phyloP scores from a whole-genome alignment of 2,113 vertebrate species.

The Antechinus flavipes region DNA sequence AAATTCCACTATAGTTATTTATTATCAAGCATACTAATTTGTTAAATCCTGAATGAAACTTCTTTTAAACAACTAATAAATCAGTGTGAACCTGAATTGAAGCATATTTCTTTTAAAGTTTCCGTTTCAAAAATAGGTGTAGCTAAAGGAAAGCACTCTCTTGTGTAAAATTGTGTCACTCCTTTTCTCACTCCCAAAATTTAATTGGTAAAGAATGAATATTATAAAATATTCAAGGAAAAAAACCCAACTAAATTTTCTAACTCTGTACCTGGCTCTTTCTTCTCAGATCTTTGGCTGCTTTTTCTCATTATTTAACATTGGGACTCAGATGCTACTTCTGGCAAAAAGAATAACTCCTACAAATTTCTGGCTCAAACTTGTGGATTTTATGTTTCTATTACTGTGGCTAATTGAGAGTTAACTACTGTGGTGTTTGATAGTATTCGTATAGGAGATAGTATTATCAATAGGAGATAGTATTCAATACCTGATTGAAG shows the following conservation, averaged over 20 bases:
- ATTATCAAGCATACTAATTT: neutral
- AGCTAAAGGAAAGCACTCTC: neutral
- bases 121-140: neutral
- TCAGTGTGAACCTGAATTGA: neutral
- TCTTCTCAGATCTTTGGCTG: neutral
- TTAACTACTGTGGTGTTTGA: neutral
- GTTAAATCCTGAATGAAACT: neutral
- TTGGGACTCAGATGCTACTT: neutral
- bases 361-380: neutral
- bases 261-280: neutral
- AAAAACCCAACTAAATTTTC: neutral
- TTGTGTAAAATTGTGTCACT: neutral
- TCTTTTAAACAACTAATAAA: neutral
- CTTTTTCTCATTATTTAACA: neutral
- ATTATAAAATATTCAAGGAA: neutral
- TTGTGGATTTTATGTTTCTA: neutral
- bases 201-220: neutral
- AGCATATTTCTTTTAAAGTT: neutral
- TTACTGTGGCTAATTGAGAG: neutral
- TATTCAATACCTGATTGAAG: neutral
- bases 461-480: neutral
- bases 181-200: neutral
- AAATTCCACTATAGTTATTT: neutral
- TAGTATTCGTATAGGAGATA: neutral
- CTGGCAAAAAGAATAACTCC: neutral